phyloP scores from a whole-genome alignment of 2,797 vertebrate genomes.

The Meriones psammophilus region DNA sequence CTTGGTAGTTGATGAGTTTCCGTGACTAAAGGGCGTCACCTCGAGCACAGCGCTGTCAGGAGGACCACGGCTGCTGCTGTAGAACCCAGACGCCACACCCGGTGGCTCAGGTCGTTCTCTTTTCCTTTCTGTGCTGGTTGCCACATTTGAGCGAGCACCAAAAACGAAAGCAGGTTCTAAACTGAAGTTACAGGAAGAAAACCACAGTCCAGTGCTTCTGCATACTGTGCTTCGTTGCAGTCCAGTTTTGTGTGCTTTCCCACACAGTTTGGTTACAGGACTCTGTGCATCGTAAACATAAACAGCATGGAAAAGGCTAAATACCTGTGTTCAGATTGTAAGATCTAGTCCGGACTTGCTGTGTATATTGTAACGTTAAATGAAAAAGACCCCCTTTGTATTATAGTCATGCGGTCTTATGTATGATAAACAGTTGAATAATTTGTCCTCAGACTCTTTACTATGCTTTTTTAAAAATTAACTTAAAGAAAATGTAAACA shows the following conservation, averaged over 20 bases:
- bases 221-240: constrained; percentile 91
- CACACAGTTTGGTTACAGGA: constrained; percentile 96
- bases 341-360: constrained; percentile 99
- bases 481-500: constrained; percentile 88
- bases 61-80: constrained; percentile 88
- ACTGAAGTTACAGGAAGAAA: constrained; percentile 83
- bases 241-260: constrained; percentile 94
- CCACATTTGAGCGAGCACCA: constrained; percentile 89
- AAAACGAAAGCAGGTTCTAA: constrained; percentile 88
- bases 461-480: constrained; percentile 89
- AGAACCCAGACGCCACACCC: constrained; percentile 80
- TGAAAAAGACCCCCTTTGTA: constrained; percentile 98
- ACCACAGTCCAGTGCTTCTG: constrained; percentile 89
- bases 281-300: constrained; percentile 99
- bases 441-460: constrained; percentile 96
- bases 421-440: constrained; percentile 99
- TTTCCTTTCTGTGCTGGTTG: constrained; percentile 80
- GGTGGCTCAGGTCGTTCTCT: constrained; percentile 83
- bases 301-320: constrained; percentile 99
- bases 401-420: constrained; percentile 99
- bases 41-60: constrained; percentile 87
- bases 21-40: constrained; percentile 85
- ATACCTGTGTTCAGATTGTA: constrained; percentile 99
- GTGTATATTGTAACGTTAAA: constrained; percentile 99
- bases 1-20: constrained; percentile 85